A percentile compares a stretch with the other conserved stretches of the same genome.
Evolutionary conservation across 1,140 invertebrate species (phyloP).

Genomic region (Adoxophyes honmai): DNA sequence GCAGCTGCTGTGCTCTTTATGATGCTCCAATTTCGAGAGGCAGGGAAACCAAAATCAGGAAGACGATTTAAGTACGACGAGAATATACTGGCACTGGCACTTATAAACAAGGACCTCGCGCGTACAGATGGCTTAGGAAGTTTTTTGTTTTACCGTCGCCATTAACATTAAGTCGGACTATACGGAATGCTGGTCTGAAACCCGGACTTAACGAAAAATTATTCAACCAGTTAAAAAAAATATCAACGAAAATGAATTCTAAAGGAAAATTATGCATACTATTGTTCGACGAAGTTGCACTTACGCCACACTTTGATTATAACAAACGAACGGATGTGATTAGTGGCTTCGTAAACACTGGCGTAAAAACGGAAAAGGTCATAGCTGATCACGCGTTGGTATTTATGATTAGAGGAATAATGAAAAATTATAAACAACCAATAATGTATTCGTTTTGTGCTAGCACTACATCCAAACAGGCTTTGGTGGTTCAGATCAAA

Average conservation of each 20-base stretch:
- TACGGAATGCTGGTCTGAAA: slow-evolving; percentile 21
- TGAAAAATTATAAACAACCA: slow-evolving; percentile 43
- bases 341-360: slow-evolving; percentile 36
- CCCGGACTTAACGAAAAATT: slow-evolving; percentile 38
- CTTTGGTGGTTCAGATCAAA: slow-evolving; percentile 19
- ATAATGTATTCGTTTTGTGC: slow-evolving; percentile 32
- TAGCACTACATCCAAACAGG: slow-evolving; percentile 16
- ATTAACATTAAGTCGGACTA: slow-evolving; percentile 22
- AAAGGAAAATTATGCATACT: slow-evolving; percentile 38
- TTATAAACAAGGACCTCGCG: slow-evolving; percentile 21
- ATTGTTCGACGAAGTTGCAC: slow-evolving; percentile 50
- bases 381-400: slow-evolving; percentile 46
- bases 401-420: slow-evolving; percentile 42
- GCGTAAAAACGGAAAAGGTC: slow-evolving; percentile 19
- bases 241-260: slow-evolving; percentile 25
- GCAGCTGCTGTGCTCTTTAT: slow-evolving; percentile 17
- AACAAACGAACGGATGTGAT: slow-evolving; percentile 31
- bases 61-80: slow-evolving; percentile 21
- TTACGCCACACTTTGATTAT: slow-evolving; percentile 37
- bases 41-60: slow-evolving; percentile 20
- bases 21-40: slow-evolving; percentile 20
- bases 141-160: slow-evolving; percentile 25
- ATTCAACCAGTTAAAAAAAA: slow-evolving; percentile 32
- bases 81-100: slow-evolving; percentile 20
- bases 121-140: slow-evolving; percentile 21